Base-by-base conservation (phyloP, 2,888 invertebrate genomes). In the Drosophila kuntzei region DNA sequence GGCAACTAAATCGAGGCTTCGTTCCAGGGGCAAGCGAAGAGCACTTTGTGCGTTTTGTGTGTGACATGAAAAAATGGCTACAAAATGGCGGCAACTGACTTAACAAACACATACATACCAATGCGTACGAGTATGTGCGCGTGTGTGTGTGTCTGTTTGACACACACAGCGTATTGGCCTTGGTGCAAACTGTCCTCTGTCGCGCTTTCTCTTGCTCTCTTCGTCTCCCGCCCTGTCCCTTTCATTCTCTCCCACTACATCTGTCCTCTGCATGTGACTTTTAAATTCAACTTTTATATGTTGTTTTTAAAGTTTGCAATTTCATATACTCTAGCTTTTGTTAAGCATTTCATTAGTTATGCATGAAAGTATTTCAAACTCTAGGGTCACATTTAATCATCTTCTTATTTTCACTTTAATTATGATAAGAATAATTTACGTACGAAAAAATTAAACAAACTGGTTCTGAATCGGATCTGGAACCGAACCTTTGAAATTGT, bases 31-130 rank as follows among this genome's bases (percentile, higher is more conserved):
- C 51, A 57, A 18, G 46, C 27, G n/a, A 27, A 34, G 59, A 36
- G 54, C 44, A 50, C 54, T 75, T 70, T 73, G 68, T 72, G 43
- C 61, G 54, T 65, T 62, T 64, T 84, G 69, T 84, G 63, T 87
- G 76, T 84, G 85, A 75, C 81, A 81, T 87, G 82, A 71, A 76
- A 79, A 87, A 86, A 88, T 77, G 71, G 71, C 63, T 83, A 77
- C 83, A 86, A 88, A 83, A 83, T 83, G 88, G 83, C 77, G 88
- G 70, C 89, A 84, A 69, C 80, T 88, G 82, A 83, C 87, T 87
- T 84, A 71, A 80, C 86, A 71, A 68, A 75, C 76, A 79, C 68
- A 79, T 44, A 57, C 68, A 72, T 60, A 43, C 37, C 50, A 49
- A 41, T 53, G 46, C 20, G 29, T 58, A 25, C 12, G 29, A 41